Evolutionary conservation across 2,888 invertebrate species (phyloP), one percentile per base, ranked within the genome.

Genomic region (Conistra vaccinii): DNA sequence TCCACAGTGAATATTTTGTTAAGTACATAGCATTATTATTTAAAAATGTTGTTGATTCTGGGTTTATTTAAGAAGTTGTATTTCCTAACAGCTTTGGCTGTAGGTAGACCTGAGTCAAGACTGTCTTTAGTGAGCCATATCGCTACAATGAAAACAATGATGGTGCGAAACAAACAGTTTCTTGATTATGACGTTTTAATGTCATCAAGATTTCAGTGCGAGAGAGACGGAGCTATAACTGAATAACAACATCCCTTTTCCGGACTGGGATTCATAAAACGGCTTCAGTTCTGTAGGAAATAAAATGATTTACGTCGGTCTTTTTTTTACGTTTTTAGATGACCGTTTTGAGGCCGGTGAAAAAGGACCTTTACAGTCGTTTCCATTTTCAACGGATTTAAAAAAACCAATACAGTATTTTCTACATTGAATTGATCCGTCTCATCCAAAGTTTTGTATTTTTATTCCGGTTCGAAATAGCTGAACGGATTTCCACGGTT

Each of bases 1-100:
- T 78, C 80, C 78, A 84, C 82, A 83, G 78, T 84, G 78, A 83
- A 87, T 85, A 85, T 87, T 86, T 85, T 76, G 76, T 76, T 81
- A 84, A 85, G 85, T 85, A 86, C 78, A 84, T 78, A 84, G 76
- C 80, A 65, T 84, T 86, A 80, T 87, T 84, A 60, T 83, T 84
- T 70, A 26, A 83, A 75, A 85, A 76, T 57, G 5, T 55, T 66
- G 29, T 60, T 65, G 53, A 29, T 76, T 57, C 29, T 29, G 23
- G 32, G 23, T 51, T 73, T 58, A n/a, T 39, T 23, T 39, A 74
- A 55, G 29, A n/a, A 29, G 20, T 3, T 60, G 35, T 29, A 12
- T 66, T 57, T 32, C 10, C 26, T 55, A 48, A 17, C 23, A 48
- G 32, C 29, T 68, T 63, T 4, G 45, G 32, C 3, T 76, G 7